Conservation (phyloP, 2,113 vertebrate genomes). For the Charadrius vociferus region DNA sequence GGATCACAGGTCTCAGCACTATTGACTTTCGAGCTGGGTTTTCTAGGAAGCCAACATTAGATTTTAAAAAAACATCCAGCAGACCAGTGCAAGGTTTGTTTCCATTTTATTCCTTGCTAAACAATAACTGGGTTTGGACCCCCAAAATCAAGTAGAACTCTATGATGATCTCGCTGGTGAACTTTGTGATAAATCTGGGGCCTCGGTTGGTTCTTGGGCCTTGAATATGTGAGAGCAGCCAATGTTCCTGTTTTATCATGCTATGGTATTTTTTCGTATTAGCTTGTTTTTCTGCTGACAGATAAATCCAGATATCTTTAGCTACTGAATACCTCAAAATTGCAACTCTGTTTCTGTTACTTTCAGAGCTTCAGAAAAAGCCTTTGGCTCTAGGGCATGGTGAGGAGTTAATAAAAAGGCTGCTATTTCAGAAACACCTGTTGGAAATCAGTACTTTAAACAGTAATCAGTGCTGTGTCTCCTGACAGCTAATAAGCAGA, state of each 20-base stretch:
- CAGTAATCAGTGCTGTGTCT: not conserved
- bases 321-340: not conserved
- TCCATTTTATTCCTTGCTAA: not conserved
- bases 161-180: not conserved
- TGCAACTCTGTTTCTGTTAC: not conserved
- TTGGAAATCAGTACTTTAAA: not conserved
- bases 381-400: not conserved
- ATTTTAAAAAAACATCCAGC: constrained; percentile 89
- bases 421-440: not conserved
- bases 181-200: no score
- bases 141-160: not conserved
- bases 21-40: constrained; percentile 97
- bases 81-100: constrained; percentile 87
- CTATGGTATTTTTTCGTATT: fast-evolving
- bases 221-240: not conserved
- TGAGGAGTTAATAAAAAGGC: not conserved
- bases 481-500: not conserved
- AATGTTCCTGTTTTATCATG: not conserved
- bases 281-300: not conserved
- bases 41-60: constrained; percentile 87
- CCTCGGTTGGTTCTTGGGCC: not conserved
- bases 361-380: not conserved
- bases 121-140: fast-evolving
- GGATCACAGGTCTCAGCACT: constrained; percentile 94
- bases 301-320: not conserved